Evolutionary conservation across 2,888 invertebrate species (phyloP), one percentile per base, ranked within the genome.

Genomic region (Nebria salina): DNA sequence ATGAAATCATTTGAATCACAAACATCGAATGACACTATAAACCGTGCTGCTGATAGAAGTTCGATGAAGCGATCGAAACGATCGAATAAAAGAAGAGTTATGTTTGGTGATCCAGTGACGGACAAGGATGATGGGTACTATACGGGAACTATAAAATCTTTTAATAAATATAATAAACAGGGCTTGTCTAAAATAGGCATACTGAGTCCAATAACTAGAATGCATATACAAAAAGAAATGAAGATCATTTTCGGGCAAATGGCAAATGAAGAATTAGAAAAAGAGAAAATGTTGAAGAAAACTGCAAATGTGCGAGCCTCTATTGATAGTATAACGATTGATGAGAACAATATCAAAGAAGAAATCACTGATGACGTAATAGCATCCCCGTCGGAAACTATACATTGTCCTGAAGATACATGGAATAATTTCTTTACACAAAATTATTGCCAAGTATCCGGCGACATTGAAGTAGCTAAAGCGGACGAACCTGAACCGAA

Each of bases 31-130:
- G 1, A 13, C 13, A 3, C 8, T 54, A 54, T 13, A 54, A 13
- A 54, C 2, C 1, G 5, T 54, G 8, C 54, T 11, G 9, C 13
- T n/a, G 68, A 68, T 11, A 13, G 2, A 9, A 3, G 15, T 25
- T 25, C 68, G 15, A 2, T 9, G 15, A 77, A 68, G 25, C 68
- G 77, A 70, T 13, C 68, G 2, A 43, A 54, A 54, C 42, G 77
- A 20, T 3, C 5, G n/a, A n/a, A 15, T 20, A 77, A 77, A 54
- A 20, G 70, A 70, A 77, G 70, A 54, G 70, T 54, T 70, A 70
- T 77, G 20, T 77, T 70, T 43, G 77, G 77, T 15, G 43, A 77
- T 77, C 77, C 77, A 20, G 70, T 77, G 13, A 26, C 70, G 6
- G 70, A 70, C 26, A 43, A 68, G 25, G 42, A 70, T 43, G 77